These are phyloP conservation scores for Pachliopta kotzebuea DNA, from an alignment of 2,888 invertebrate species.

Conservation along the genomic window DNA sequence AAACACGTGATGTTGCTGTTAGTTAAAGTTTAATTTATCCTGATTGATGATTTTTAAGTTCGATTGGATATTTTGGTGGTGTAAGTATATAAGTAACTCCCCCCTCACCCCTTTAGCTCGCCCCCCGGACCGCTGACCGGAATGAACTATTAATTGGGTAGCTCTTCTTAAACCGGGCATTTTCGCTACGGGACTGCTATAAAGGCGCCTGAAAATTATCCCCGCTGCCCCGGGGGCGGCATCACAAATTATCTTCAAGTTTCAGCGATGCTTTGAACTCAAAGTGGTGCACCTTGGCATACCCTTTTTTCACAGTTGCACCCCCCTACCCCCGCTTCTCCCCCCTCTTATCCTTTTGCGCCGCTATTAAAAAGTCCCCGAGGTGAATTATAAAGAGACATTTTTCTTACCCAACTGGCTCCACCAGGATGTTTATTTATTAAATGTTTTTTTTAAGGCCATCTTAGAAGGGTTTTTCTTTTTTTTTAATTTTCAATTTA, in stretches of 20 bases:
- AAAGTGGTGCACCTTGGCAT: conserved; percentile 33
- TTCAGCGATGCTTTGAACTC: conserved; percentile 32
- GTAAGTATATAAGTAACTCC: too few relatives aligned
- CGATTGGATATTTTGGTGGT: too few relatives aligned
- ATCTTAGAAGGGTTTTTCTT: not conserved
- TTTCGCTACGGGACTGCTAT: not conserved
- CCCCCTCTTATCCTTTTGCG: conserved; percentile 41
- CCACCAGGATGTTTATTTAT: conserved; percentile 29
- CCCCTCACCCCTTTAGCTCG: too few relatives aligned
- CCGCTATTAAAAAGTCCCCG: conserved; percentile 47
- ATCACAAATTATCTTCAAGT: conserved; percentile 35
- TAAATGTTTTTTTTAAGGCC: conserved; percentile 32
- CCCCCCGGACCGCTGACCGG: too few relatives aligned
- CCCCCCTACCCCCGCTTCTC: conserved; percentile 32
- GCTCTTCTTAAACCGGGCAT: not conserved
- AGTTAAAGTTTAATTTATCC: too few relatives aligned
- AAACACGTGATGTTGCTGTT: too few relatives aligned
- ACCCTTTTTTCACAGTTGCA: conserved; percentile 27
- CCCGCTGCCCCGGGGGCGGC: conserved; percentile 22
- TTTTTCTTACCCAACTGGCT: conserved; percentile 34
- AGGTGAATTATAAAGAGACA: conserved; percentile 48
- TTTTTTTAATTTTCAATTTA: too few relatives aligned
- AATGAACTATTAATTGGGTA: conserved; percentile 9
- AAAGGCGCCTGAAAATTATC: conserved; percentile 15
- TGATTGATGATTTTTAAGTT: too few relatives aligned